phyloP scores from a whole-genome alignment of 2,797 vertebrate species.

The Galaxias olidus region DNA sequence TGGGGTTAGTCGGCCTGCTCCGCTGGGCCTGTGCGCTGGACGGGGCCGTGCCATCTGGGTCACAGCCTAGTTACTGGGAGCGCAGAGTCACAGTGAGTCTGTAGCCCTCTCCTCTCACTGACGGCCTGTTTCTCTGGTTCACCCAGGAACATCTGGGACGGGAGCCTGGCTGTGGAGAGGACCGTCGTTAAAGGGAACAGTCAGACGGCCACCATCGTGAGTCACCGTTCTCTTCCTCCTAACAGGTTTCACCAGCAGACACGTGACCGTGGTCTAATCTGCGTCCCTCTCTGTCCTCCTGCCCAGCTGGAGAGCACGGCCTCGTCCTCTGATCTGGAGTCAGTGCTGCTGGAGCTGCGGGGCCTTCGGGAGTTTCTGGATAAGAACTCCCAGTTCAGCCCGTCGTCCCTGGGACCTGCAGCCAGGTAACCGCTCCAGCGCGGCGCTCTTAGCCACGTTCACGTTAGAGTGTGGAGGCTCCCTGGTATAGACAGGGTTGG shows the following conservation, averaged over 20 bases:
- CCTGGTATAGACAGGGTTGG: too few relatives aligned
- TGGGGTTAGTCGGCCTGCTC: slow-evolving; percentile 80
- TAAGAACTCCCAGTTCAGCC: slow-evolving; percentile 93
- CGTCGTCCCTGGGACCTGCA: slow-evolving; percentile 85
- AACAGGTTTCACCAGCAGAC: not conserved
- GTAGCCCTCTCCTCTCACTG: not conserved
- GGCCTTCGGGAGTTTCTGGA: slow-evolving; percentile 92
- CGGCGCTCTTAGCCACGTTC: slow-evolving; percentile 56
- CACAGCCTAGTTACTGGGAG: not conserved
- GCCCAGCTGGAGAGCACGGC: slow-evolving; percentile 90
- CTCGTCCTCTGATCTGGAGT: slow-evolving; percentile 78
- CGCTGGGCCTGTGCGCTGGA: not conserved
- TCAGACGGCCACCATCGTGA: slow-evolving; percentile 85
- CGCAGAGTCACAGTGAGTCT: not conserved
- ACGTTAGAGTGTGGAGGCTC: not conserved
- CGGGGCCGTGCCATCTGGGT: slow-evolving; percentile 1
- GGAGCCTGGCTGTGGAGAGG: slow-evolving; percentile 89
- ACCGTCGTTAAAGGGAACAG: slow-evolving; percentile 81
- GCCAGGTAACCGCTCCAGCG: slow-evolving; percentile 76
- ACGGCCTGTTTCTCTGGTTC: slow-evolving; percentile 24
- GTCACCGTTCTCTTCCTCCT: slow-evolving; percentile 44
- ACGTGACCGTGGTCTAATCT: not conserved
- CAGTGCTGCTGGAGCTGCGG: slow-evolving; percentile 83
- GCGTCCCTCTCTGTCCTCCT: not conserved
- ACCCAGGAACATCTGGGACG: slow-evolving; percentile 96